Conservation (phyloP, 92 coral and sea anemone genomes). For the Paramuricea clavata region DNA sequence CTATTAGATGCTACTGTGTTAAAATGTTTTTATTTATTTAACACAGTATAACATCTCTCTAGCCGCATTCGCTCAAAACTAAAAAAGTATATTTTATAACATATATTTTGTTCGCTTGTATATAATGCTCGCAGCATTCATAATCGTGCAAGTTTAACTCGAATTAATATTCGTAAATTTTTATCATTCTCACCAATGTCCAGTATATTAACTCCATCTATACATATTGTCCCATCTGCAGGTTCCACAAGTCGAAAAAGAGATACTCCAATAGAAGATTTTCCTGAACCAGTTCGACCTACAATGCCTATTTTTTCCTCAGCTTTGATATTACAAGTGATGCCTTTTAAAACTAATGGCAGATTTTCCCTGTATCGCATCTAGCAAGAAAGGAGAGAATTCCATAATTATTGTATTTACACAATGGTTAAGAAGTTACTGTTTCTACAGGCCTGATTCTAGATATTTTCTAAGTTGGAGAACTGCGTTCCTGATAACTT, state of each 20-base stretch:
- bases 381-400: slow-evolving; percentile 40
- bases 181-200: slow-evolving; percentile 64
- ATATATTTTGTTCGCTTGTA: too few species aligned
- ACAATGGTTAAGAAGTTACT: too few species aligned
- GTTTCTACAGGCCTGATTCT: too few species aligned
- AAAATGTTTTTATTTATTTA: too few species aligned
- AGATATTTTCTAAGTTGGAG: too few species aligned
- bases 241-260: slow-evolving; percentile 93
- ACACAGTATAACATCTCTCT: too few species aligned
- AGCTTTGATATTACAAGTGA: slow-evolving; percentile 77
- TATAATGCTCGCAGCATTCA: too few species aligned
- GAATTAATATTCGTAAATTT: background rate
- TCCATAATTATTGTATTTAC: background rate
- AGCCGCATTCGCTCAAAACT: too few species aligned
- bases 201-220: slow-evolving; percentile 82
- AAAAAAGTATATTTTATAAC: too few species aligned
- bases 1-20: too few species aligned
- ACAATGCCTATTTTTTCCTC: slow-evolving; percentile 94
- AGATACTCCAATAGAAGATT: slow-evolving; percentile 89
- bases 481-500: too few species aligned
- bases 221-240: slow-evolving; percentile 73
- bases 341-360: slow-evolving; percentile 82
- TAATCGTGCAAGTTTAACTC: too few species aligned
- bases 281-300: slow-evolving; percentile 98
- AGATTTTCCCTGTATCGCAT: slow-evolving; percentile 92